Evolutionary conservation across 2,797 vertebrate genomes (phyloP), one percentile per base, ranked within the genome.

Genomic region (Telmatherina bonti): DNA sequence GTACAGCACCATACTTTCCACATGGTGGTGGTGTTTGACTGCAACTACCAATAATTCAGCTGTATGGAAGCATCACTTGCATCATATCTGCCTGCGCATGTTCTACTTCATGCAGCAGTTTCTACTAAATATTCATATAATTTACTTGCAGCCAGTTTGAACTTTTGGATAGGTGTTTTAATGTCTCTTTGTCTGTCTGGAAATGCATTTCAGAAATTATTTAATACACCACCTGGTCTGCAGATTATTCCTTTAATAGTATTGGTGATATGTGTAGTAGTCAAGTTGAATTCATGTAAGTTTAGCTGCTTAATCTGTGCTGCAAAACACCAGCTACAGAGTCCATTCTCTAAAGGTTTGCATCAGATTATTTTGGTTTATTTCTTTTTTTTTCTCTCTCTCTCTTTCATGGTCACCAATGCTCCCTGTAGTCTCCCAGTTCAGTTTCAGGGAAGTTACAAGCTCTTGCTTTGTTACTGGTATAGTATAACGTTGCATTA

Each of bases 1-100:
- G 72, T 65, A 72, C 31, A 77, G 45, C 51, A 49, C 31, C 24
- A 1, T 33, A 47, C 0, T 74, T 20, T 29, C 83, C 91, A 88
- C 83, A 43, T 35, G 88, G 73, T 72, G 86, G 81, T 1, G 78
- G 80, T 85, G 67, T 76, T 63, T 6, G 62, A 20, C 70, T 79
- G 31, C 15, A 67, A 1, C 22, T 62, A n/a, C 4, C 20, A 22
- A n/a, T 3, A 41, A 29, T 18, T 26, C 10, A 31, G 20, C 16
- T 0, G n/a, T 9, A n/a, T 0, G 11, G 29, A 18, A 56, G 26
- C 26, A 47, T 54, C 7, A 47, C 9, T 29, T 2, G 2, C 18
- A 20, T 20, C 6, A n/a, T n/a, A 3, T 47, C 18, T 22, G 20
- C 20, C 43, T 22, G n/a, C 9, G 22, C n/a, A 47, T 43, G 20